Evolutionary conservation across 2,113 vertebrate species (phyloP).

Genomic region (Prochilodus magdalenae): DNA sequence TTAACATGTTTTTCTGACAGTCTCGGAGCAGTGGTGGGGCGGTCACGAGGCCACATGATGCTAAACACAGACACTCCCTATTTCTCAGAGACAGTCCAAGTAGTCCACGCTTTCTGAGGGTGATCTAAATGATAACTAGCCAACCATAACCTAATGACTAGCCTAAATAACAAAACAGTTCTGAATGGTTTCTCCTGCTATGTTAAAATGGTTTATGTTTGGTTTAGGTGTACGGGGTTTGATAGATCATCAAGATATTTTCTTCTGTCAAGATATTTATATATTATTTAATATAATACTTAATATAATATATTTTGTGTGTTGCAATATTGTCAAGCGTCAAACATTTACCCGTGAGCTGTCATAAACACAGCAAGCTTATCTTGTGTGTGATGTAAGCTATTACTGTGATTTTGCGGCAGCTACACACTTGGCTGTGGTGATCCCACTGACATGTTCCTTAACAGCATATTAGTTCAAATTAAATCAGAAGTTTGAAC

Average conservation of each 20-base stretch:
- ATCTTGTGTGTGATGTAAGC: neutral
- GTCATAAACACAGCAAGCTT: neutral
- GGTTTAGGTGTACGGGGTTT: too few species aligned
- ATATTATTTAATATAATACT: too few species aligned
- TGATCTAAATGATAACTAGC: neutral
- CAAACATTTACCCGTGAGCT: too few species aligned
- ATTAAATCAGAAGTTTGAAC: neutral
- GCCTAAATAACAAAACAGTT: constrained; percentile 14
- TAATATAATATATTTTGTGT: too few species aligned
- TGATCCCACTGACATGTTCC: neutral
- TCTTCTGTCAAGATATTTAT: too few species aligned
- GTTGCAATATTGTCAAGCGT: too few species aligned
- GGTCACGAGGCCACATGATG: neutral
- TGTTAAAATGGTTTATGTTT: neutral
- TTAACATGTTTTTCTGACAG: neutral
- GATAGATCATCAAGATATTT: too few species aligned
- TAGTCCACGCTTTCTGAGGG: too few species aligned
- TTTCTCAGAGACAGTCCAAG: neutral
- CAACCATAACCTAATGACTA: neutral
- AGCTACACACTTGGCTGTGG: neutral
- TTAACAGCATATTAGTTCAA: neutral
- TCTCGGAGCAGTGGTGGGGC: neutral
- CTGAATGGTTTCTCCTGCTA: too few species aligned
- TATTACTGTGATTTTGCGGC: constrained; percentile 5
- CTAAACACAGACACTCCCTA: neutral